Percentiles rank a stretch among this genome's conserved stretches.
Conservation (phyloP, 2,113 vertebrate genomes). For the Rhizomys pruinosus region DNA sequence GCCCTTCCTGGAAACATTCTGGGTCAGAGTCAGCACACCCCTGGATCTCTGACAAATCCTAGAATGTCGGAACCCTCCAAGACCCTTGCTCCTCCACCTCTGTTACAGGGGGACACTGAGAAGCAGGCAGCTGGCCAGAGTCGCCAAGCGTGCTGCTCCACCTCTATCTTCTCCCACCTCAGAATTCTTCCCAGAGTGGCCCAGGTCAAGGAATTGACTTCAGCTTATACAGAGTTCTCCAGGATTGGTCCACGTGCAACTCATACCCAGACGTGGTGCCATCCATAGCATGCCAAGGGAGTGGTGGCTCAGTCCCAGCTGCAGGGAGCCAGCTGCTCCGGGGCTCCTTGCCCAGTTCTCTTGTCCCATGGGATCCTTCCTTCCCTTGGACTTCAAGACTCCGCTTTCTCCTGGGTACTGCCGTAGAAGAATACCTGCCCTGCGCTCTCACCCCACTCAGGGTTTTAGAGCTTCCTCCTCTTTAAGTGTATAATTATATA, state of each 20-base stretch:
- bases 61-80: neutral
- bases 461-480: neutral
- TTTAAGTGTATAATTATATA: neutral
- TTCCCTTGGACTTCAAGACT: too few species aligned
- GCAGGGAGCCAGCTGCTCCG: neutral
- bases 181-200: neutral
- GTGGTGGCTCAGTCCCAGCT: conserved; percentile 36
- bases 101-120: conserved; percentile 9
- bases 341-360: neutral
- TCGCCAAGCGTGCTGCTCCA: neutral
- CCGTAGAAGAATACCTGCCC: neutral
- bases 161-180: neutral
- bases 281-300: neutral
- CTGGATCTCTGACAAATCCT: neutral
- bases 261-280: neutral
- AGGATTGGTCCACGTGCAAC: neutral
- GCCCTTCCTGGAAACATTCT: neutral
- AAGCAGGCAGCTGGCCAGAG: neutral
- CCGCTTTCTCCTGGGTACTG: too few species aligned
- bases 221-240: neutral
- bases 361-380: too few species aligned
- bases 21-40: neutral
- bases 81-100: neutral
- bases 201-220: neutral
- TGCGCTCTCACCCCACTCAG: neutral